Evolutionary conservation across 2,113 vertebrate species (phyloP).

Genomic region (Silurus asotus): DNA sequence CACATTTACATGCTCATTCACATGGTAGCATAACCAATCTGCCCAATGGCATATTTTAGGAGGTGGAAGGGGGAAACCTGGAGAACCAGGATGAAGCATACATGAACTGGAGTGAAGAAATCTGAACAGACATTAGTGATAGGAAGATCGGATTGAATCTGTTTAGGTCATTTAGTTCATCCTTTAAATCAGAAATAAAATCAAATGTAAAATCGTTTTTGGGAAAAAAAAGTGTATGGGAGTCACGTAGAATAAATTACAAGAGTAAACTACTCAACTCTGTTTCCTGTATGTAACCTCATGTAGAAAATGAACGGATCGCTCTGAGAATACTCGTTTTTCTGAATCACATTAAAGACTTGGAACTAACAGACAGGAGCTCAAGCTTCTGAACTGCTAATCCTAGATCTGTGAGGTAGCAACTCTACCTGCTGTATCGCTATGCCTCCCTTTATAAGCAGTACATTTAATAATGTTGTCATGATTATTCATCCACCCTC

Average conservation of each 20-base stretch:
- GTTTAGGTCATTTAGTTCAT: no score
- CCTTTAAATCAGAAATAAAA: no score
- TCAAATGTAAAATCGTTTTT: no score
- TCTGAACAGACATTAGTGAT: no score
- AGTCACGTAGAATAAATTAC: no score
- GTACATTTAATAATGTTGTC: not conserved
- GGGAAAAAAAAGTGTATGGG: no score
- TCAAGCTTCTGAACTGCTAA: not conserved
- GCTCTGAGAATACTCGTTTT: no score
- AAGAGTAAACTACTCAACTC: no score
- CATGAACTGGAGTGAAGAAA: not conserved
- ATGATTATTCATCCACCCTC: not conserved
- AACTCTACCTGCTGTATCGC: not conserved
- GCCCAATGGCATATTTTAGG: not conserved
- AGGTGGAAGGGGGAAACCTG: not conserved
- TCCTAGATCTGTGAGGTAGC: not conserved
- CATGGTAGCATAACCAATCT: not conserved
- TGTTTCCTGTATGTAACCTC: no score
- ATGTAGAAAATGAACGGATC: no score
- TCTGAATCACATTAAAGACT: no score
- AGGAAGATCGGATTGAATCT: no score
- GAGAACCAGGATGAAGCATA: not conserved
- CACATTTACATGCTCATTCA: not conserved
- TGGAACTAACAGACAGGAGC: not conserved
- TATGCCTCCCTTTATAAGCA: not conserved